phyloP scores from a whole-genome alignment of 2,113 vertebrate genomes.

The Microtus montanus region DNA sequence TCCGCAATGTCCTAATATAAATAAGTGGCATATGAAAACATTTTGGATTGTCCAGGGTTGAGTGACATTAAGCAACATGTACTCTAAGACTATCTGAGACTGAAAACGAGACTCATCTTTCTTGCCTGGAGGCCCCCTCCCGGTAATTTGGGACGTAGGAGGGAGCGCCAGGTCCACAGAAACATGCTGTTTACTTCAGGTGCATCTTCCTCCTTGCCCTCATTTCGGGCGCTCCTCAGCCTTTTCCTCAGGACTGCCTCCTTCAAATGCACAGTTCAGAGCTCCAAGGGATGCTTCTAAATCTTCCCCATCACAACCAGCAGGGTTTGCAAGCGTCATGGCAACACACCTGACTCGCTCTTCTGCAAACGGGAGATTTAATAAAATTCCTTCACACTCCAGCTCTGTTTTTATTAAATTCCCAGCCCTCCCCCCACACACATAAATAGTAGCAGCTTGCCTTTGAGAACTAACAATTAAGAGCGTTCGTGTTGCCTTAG shows the following conservation, averaged over 20 bases:
- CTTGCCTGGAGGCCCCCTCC: not conserved
- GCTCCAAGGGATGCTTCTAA: not conserved
- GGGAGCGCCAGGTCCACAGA: not conserved
- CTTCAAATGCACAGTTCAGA: not conserved
- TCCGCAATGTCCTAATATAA: not conserved
- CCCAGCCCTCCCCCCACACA: not conserved
- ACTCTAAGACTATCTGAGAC: not conserved
- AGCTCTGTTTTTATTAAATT: not conserved
- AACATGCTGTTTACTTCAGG: not conserved
- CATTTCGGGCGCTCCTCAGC: not conserved
- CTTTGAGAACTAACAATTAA: not conserved
- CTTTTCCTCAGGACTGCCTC: not conserved
- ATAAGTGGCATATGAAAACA: not conserved
- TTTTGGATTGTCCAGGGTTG: not conserved
- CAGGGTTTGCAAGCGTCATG: not conserved
- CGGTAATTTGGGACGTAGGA: not conserved
- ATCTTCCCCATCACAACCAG: not conserved
- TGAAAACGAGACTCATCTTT: not conserved
- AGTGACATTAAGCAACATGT: not conserved
- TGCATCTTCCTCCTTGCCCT: not conserved
- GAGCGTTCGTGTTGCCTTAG: not conserved
- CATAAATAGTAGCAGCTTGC: slow-evolving; percentile 21
- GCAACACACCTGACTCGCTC: not conserved
- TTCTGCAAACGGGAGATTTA: not conserved
- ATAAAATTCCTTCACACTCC: not conserved